Conservation (phyloP, 2,888 invertebrate genomes). For the Catonia carolina region DNA sequence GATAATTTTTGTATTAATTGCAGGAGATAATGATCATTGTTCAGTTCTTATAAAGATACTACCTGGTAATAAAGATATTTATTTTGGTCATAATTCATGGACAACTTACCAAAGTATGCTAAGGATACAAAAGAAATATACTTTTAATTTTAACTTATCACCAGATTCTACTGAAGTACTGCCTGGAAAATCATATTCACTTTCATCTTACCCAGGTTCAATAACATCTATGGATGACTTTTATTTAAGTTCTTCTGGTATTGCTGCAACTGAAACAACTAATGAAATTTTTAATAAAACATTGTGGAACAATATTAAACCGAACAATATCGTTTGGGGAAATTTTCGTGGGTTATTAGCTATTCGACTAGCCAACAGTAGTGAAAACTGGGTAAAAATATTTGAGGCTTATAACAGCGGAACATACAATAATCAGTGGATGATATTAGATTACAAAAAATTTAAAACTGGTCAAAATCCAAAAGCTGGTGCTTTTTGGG, state of each 20-base stretch:
- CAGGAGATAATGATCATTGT: background rate
- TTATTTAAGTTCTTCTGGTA: conserved; percentile 51
- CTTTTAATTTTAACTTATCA: conserved; percentile 53
- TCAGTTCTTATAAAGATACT: background rate
- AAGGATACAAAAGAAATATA: conserved; percentile 75
- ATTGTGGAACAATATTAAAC: background rate
- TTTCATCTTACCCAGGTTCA: conserved; percentile 79
- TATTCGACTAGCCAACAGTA: conserved; percentile 66
- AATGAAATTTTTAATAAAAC: background rate
- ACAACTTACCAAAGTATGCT: conserved; percentile 54
- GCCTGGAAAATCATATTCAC: conserved; percentile 61
- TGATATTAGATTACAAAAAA: conserved; percentile 54
- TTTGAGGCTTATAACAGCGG: conserved; percentile 66
- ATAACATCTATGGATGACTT: conserved; percentile 77
- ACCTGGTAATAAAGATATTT: background rate
- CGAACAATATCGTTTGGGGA: conserved; percentile 39
- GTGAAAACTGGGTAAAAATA: conserved; percentile 63
- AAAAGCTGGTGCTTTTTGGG: conserved; percentile 46
- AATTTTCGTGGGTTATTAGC: conserved; percentile 73
- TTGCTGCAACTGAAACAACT: conserved; percentile 2
- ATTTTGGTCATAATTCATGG: conserved; percentile 3
- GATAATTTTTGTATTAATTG: no score
- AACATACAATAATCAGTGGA: conserved; percentile 82
- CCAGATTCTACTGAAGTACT: conserved; percentile 39
- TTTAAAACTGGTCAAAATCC: conserved; percentile 10